Percentiles rank a stretch among this genome's conserved stretches.
Conservation (phyloP, 2,113 vertebrate genomes). For the Microtus richardsoni region DNA sequence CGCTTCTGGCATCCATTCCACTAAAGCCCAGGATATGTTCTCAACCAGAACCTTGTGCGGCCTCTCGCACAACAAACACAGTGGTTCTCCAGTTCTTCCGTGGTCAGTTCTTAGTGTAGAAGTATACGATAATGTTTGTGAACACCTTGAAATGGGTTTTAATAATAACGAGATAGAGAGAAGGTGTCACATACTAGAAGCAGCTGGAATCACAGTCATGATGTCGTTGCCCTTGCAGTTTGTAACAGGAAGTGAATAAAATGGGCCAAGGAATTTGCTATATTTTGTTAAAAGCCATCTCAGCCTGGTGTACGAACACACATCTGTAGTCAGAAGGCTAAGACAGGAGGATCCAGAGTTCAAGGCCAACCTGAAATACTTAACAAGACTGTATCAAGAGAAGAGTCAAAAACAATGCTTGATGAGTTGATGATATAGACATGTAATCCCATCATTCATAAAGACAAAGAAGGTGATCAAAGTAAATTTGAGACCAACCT, state of each 20-base stretch:
- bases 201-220: background rate
- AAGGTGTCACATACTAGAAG: background rate
- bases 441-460: background rate
- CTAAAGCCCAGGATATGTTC: background rate
- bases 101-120: background rate
- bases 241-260: background rate
- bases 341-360: background rate
- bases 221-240: background rate
- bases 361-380: background rate
- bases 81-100: background rate
- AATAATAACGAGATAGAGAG: background rate
- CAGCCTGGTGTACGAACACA: background rate
- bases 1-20: background rate
- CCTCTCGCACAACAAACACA: background rate
- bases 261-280: background rate
- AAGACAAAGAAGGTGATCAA: background rate
- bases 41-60: background rate
- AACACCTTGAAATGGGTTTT: background rate
- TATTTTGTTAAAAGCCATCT: slow-evolving; percentile 22
- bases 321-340: background rate
- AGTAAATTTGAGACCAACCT: background rate
- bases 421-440: background rate
- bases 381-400: background rate
- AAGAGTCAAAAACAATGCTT: background rate
- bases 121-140: background rate